phyloP scores from a whole-genome alignment of 2,888 invertebrate species.

The Pelosia muscerda region DNA sequence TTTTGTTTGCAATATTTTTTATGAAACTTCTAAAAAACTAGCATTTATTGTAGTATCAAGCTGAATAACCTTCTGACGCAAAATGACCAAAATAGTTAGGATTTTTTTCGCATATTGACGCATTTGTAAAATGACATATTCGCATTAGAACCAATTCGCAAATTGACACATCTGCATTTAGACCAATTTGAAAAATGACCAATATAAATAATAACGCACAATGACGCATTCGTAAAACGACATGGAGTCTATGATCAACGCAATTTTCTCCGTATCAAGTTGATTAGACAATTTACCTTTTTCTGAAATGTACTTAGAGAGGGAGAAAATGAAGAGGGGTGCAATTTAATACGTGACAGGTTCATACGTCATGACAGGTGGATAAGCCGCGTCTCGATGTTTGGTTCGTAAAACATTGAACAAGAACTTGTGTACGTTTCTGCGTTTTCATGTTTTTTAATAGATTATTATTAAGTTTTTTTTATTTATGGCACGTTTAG shows the following conservation, averaged over 20 bases:
- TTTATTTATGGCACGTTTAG: too few relatives aligned
- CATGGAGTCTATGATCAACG: not conserved
- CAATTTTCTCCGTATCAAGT: constrained; percentile 5
- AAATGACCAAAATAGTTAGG: too few relatives aligned
- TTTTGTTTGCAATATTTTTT: not conserved
- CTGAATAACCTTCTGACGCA: too few relatives aligned
- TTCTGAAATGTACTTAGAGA: constrained; percentile 18
- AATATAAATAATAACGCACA: too few relatives aligned
- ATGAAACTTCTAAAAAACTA: too few relatives aligned
- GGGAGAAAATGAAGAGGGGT: constrained; percentile 27
- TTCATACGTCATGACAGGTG: constrained; percentile 44
- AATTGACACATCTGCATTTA: too few relatives aligned
- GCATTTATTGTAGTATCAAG: not conserved
- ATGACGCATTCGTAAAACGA: too few relatives aligned
- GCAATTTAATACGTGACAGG: constrained; percentile 51
- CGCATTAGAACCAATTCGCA: too few relatives aligned
- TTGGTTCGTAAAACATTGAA: not conserved
- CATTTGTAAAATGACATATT: too few relatives aligned
- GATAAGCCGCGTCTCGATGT: not conserved
- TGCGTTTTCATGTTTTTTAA: not conserved
- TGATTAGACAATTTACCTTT: constrained; percentile 30
- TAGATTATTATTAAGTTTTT: not conserved
- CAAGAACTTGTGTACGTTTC: not conserved
- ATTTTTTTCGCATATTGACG: too few relatives aligned
- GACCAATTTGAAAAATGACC: too few relatives aligned